Base-by-base conservation (phyloP, 2,113 vertebrate genomes). In the Pteruthius melanotis region DNA sequence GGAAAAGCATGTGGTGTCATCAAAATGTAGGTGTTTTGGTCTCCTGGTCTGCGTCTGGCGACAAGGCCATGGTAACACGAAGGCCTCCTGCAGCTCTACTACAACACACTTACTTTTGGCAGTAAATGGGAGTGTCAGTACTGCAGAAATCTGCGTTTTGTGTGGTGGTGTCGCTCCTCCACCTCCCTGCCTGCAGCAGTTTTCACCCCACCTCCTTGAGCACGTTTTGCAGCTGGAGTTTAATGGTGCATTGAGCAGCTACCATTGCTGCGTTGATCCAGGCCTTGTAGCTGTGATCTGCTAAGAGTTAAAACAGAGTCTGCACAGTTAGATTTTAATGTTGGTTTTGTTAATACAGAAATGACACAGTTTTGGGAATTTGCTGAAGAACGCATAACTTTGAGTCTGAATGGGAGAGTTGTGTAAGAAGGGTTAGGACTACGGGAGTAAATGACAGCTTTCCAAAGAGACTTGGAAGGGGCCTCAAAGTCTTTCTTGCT, bases 231-330 rank as follows among this genome's bases (percentile, higher is more conserved):
- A 85, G 64, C 54, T 78, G 56, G 3, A 12, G 13, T 30, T 47
- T 30, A n/a, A 1, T 23, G 42, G 10, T 39, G 9, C 26, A 3
- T 19, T 45, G 49, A 68, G 44, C 12, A 68, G 9, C 30, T 64
- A 12, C 6, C 0, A 10, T 11, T 42, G 10, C 35, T 80, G 2
- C 3, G 0, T 11, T 49, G 45, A 53, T 47, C 10, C 39, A 45
- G 22, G 50, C 56, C 31, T 75, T 74, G 35, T 60, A 7, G 2
- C 52, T 89, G 52, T 33, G 15, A 10, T 71, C 44, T 87, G 22
- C 68, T 30, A 6, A 31, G 14, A 56, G 30, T 49, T 35, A 42
- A 39, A 92, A 60, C 1, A 52, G 21, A 39, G 5, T 21, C 19
- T 45, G 19, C 21, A 49, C 7, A 40, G 31, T 35, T 75, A 39